Conservation (phyloP, 2,888 invertebrate species). For the Mesorhabditis belari region DNA sequence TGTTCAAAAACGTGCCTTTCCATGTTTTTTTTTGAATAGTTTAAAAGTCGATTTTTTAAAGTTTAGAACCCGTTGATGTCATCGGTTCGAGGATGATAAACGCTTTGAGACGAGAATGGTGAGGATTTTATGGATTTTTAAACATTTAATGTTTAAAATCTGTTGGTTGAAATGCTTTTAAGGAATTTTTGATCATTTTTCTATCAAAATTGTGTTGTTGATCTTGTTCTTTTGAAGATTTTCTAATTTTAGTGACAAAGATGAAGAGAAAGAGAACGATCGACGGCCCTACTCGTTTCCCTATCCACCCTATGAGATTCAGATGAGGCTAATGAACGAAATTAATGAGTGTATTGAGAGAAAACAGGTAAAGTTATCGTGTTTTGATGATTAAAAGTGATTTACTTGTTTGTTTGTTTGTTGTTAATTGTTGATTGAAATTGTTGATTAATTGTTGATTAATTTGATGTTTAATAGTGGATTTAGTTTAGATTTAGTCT, state of each 20-base stretch:
- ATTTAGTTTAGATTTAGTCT: neutral
- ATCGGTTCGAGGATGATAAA: too few relatives aligned
- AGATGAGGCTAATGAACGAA: slow-evolving; percentile 76
- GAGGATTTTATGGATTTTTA: too few relatives aligned
- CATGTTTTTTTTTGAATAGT: too few relatives aligned
- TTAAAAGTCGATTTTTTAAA: too few relatives aligned
- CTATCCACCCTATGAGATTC: slow-evolving; percentile 79
- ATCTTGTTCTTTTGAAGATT: slow-evolving; percentile 72
- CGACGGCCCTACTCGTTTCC: slow-evolving; percentile 66
- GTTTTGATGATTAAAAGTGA: neutral
- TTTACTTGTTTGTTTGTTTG: neutral
- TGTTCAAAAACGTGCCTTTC: too few relatives aligned
- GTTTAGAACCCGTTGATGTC: too few relatives aligned
- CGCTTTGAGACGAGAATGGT: too few relatives aligned
- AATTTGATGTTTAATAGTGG: neutral
- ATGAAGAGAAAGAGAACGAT: slow-evolving; percentile 7
- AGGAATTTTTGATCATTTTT: too few relatives aligned
- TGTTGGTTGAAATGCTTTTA: too few relatives aligned
- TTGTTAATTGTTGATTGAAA: neutral
- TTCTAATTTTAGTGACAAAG: slow-evolving; percentile 15
- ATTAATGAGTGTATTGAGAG: slow-evolving; percentile 22
- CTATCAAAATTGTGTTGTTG: too few relatives aligned
- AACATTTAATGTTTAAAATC: too few relatives aligned
- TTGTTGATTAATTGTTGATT: neutral
- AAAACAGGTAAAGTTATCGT: slow-evolving; percentile 5